A percentile compares a stretch with the other conserved stretches of the same genome.
Conservation (phyloP, 2,888 invertebrate genomes). For the Deilephila elpenor region DNA sequence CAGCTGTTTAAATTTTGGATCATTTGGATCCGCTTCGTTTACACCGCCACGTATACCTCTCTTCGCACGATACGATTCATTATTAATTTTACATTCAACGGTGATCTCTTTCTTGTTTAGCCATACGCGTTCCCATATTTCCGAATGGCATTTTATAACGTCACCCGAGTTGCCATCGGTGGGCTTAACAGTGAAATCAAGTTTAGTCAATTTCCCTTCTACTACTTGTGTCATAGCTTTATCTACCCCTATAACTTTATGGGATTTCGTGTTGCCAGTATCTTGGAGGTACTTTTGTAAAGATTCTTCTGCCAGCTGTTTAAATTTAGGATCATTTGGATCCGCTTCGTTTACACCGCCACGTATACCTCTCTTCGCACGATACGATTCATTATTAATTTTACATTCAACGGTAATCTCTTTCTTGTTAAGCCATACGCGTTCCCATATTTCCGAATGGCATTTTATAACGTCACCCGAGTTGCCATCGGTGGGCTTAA, state of each 20-base stretch:
- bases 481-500: constrained; percentile 28
- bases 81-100: constrained; percentile 44
- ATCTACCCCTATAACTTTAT: constrained; percentile 37
- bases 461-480: constrained; percentile 60
- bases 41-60: constrained; percentile 33
- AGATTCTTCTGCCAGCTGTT: constrained; percentile 44
- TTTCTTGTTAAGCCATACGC: constrained; percentile 78
- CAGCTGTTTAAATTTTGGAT: constrained; percentile 38
- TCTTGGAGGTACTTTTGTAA: constrained; percentile 41
- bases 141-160: constrained; percentile 66
- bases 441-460: constrained; percentile 82
- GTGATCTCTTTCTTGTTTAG: constrained; percentile 43
- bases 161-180: constrained; percentile 37
- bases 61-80: constrained; percentile 35
- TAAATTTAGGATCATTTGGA: constrained; percentile 41
- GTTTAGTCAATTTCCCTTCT: constrained; percentile 72
- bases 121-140: constrained; percentile 83
- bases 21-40: constrained; percentile 38
- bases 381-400: constrained; percentile 26
- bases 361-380: constrained; percentile 33
- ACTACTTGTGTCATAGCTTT: constrained; percentile 72
- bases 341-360: constrained; percentile 42
- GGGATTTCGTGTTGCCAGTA: constrained; percentile 28
- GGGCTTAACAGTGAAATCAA: constrained; percentile 53
- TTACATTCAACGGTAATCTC: constrained; percentile 52